A percentile compares a stretch with the other conserved stretches of the same genome.
Evolutionary conservation across 2,797 vertebrate species (phyloP).

Genomic region (Nothura maculosa): DNA sequence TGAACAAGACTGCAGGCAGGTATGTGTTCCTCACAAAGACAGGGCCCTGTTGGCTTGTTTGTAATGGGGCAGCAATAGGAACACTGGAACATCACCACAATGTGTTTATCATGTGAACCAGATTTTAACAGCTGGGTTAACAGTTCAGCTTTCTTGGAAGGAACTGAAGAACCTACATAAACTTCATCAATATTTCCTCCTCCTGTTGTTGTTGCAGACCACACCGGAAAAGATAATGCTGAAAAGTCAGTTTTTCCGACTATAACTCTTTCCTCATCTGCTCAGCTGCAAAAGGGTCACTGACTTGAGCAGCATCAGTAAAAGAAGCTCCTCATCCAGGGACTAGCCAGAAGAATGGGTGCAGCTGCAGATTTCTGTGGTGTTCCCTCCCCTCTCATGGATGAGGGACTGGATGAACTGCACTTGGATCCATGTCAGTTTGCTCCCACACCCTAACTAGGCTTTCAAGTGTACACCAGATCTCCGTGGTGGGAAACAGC

Average conservation of each 20-base stretch:
- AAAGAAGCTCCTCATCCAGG: background rate
- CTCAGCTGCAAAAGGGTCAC: background rate
- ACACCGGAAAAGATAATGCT: background rate
- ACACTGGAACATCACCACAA: accelerated
- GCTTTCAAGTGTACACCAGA: background rate
- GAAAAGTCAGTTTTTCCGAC: background rate
- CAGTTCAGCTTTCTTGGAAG: background rate
- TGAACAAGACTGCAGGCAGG: background rate
- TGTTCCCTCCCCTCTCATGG: background rate
- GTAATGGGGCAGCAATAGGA: background rate
- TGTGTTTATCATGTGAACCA: background rate
- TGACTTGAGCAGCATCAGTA: background rate
- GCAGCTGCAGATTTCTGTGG: background rate
- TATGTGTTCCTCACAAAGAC: background rate
- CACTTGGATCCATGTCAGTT: background rate
- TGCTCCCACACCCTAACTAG: background rate
- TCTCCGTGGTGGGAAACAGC: background rate
- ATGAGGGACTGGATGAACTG: background rate
- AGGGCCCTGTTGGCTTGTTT: background rate
- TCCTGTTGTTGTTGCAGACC: background rate
- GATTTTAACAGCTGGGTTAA: background rate
- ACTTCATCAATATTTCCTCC: background rate
- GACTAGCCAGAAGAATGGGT: background rate
- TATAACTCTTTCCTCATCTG: background rate
- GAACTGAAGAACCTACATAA: background rate